A percentile compares a stretch with the other conserved stretches of the same genome.
Evolutionary conservation across 2,113 vertebrate genomes (phyloP).

Genomic region (Salvelinus namaycush): DNA sequence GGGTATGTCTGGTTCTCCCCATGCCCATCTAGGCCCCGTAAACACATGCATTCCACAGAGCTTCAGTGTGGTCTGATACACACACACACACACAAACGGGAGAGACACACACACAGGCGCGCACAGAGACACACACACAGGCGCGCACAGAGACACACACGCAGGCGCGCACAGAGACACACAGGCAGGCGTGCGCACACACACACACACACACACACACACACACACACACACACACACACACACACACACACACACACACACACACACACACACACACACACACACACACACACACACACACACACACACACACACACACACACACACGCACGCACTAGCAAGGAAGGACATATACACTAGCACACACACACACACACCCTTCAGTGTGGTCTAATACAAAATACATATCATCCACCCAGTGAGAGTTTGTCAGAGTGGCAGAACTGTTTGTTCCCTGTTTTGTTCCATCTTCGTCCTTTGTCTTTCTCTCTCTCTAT

Average conservation of each 20-base stretch:
- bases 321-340: not conserved
- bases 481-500: not conserved
- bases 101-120: not conserved
- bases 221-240: not conserved
- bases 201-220: not conserved
- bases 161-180: too few relatives aligned
- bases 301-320: not conserved
- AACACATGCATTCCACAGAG: conserved; percentile 6
- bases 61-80: conserved; percentile 59
- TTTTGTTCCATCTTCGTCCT: conserved; percentile 1
- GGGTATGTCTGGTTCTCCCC: not conserved
- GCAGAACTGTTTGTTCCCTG: conserved; percentile 21
- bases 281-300: not conserved
- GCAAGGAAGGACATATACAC: too few relatives aligned
- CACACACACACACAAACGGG: not conserved
- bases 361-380: not conserved
- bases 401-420: conserved; percentile 37
- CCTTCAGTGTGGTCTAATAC: conserved; percentile 53
- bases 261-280: not conserved
- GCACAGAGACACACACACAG: not conserved
- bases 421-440: conserved; percentile 45
- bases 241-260: not conserved
- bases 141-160: not conserved
- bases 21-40: too few relatives aligned
- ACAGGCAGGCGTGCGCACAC: too few relatives aligned